Conservation (phyloP, 2,113 vertebrate genomes). For the Pseudonaja textilis region DNA sequence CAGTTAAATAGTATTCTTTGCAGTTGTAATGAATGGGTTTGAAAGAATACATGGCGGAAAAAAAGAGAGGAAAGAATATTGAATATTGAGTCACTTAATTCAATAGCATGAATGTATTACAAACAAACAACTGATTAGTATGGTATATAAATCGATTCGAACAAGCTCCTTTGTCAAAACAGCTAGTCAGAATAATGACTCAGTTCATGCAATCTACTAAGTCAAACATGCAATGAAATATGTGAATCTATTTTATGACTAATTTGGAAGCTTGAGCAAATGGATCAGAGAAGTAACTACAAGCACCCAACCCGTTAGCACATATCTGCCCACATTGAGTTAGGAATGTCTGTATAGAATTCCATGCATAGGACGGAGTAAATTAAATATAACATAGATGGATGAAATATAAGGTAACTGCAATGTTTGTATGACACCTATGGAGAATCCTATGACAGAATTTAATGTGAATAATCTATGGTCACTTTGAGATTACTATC, state of each 20-base stretch:
- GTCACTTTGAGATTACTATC: neutral
- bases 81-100: neutral
- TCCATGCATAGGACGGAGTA: neutral
- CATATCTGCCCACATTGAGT: neutral
- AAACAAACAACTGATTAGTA: neutral
- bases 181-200: neutral
- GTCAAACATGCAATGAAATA: neutral
- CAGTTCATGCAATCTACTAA: neutral
- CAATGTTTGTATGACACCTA: neutral
- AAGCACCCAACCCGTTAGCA: neutral
- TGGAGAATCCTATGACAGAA: neutral
- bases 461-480: neutral
- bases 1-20: neutral
- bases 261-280: neutral
- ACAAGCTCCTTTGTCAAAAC: neutral
- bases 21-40: neutral
- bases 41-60: neutral
- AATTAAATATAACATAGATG: neutral
- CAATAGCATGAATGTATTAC: neutral
- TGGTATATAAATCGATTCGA: neutral
- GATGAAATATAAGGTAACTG: neutral
- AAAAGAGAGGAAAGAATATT: neutral
- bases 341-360: neutral
- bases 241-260: neutral
- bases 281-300: neutral